Evolutionary conservation across 2,888 invertebrate species (phyloP).

Genomic region (Andrena haemorrhoa): DNA sequence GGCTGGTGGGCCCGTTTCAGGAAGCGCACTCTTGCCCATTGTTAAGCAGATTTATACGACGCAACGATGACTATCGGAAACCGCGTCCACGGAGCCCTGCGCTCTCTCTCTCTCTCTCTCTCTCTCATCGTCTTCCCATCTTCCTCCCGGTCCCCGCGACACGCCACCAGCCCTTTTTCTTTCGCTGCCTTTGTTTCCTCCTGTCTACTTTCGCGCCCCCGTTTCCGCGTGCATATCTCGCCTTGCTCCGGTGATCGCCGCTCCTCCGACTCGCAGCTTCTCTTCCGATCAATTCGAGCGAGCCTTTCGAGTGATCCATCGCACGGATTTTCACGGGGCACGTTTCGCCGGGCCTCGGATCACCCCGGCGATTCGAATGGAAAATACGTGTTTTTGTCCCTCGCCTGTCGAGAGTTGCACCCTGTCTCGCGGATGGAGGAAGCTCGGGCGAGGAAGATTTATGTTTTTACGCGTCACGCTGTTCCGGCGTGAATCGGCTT

Average conservation of each 20-base stretch:
- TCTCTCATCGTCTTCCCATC: conserved; percentile 52
- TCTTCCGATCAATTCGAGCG: conserved; percentile 49
- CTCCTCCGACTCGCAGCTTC: conserved; percentile 7
- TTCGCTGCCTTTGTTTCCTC: conserved; percentile 40
- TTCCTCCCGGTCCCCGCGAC: conserved; percentile 5
- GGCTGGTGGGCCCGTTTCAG: conserved; percentile 57
- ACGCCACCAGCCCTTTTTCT: conserved; percentile 2
- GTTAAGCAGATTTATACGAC: conserved; percentile 77
- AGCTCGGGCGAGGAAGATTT: conserved; percentile 48
- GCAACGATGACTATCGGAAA: conserved; percentile 76
- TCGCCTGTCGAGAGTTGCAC: conserved; percentile 26
- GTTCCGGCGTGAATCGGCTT: conserved; percentile 52
- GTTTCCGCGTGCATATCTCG: conserved; percentile 23
- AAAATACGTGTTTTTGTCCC: conserved; percentile 66
- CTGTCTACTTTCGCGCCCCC: conserved; percentile 20
- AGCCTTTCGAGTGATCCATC: conserved; percentile 55
- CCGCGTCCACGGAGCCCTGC: conserved; percentile 56
- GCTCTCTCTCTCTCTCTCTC: conserved; percentile 53
- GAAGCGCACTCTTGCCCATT: conserved; percentile 68
- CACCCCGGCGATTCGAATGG: conserved; percentile 57
- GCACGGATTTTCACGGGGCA: conserved; percentile 36
- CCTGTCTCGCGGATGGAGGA: conserved; percentile 3
- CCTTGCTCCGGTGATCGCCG: conserved; percentile 27
- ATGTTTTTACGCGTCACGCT: conserved; percentile 54
- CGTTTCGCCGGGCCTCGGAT: conserved; percentile 23